Conservation (phyloP, 1,140 invertebrate genomes). For the Heliconius himera region DNA sequence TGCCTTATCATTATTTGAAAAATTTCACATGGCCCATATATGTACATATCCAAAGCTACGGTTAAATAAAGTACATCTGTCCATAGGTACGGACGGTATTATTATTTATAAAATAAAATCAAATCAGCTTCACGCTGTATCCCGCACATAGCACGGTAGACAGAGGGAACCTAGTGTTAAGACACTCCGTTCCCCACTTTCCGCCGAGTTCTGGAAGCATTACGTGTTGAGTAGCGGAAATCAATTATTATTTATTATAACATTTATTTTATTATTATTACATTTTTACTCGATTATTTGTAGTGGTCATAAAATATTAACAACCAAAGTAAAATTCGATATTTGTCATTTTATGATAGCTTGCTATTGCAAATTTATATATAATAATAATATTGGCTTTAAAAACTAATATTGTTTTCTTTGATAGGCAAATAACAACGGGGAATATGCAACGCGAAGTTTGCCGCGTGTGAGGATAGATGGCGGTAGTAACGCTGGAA, state of each 20-base stretch:
- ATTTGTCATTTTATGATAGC: no score
- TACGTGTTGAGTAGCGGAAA: no score
- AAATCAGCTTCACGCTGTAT: no score
- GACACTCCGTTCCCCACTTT: no score
- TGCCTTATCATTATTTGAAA: not conserved
- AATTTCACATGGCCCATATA: not conserved
- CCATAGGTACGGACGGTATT: not conserved
- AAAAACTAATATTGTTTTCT: not conserved
- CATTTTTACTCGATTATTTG: no score
- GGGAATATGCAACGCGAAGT: conserved; percentile 68
- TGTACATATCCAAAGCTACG: not conserved
- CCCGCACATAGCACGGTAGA: no score
- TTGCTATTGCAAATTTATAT: not conserved
- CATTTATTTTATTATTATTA: no score
- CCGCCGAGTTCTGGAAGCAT: no score
- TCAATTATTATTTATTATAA: no score
- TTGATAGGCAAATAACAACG: conserved; percentile 64
- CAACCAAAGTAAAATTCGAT: not conserved
- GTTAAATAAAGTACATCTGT: not conserved
- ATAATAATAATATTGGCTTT: not conserved
- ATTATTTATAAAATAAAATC: no score
- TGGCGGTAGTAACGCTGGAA: conserved; percentile 84
- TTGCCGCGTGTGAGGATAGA: conserved; percentile 87
- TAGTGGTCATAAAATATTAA: not conserved
- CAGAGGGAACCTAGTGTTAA: no score